phyloP scores from a whole-genome alignment of 2,113 vertebrate species.

The Tupaia tana region DNA sequence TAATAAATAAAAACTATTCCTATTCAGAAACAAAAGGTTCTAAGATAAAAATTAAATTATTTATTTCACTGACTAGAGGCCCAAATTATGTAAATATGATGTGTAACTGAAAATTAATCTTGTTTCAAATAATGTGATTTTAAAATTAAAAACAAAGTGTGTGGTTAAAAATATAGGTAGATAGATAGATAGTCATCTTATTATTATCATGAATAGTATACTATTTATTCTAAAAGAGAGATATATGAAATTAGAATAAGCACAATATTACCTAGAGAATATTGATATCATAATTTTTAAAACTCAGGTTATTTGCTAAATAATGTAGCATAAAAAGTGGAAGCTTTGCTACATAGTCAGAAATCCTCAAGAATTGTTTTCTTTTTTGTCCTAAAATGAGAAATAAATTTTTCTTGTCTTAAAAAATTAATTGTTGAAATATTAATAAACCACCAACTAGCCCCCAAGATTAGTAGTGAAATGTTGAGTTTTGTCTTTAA shows the following conservation, averaged over 20 bases:
- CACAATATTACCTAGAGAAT: background rate
- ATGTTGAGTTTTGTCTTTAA: too few species aligned
- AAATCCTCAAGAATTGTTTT: too few species aligned
- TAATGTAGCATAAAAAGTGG: too few species aligned
- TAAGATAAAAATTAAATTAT: background rate
- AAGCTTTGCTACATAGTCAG: too few species aligned
- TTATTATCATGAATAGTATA: background rate
- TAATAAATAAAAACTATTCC: background rate
- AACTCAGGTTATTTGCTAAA: too few species aligned
- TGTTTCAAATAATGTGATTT: background rate
- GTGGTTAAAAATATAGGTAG: background rate
- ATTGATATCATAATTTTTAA: background rate
- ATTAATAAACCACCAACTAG: too few species aligned
- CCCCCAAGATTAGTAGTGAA: too few species aligned
- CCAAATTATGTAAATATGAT: background rate
- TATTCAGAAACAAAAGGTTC: background rate
- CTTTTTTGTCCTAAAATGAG: too few species aligned
- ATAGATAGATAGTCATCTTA: background rate
- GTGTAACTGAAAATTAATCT: background rate
- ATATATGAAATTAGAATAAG: background rate
- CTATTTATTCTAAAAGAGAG: background rate
- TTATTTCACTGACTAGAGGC: background rate
- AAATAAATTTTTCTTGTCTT: too few species aligned
- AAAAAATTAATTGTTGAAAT: too few species aligned
- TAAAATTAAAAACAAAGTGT: slow-evolving; percentile 9